A percentile compares a stretch with the other conserved stretches of the same genome.
phyloP scores from a whole-genome alignment of 2,113 vertebrate genomes.

The Panthera leo region DNA sequence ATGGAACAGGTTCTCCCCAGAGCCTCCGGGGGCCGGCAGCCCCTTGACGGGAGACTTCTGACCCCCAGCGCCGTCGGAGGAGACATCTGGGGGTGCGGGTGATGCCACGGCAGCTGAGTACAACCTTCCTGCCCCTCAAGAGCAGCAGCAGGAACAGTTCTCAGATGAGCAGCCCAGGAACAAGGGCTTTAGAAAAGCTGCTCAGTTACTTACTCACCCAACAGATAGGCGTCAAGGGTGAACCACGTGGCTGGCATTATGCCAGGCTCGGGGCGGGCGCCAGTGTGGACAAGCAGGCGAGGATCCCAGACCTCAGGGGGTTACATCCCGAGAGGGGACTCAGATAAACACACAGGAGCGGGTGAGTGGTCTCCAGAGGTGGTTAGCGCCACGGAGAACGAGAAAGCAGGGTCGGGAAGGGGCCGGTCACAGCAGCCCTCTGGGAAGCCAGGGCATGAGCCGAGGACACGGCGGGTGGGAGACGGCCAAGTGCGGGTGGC shows the following conservation, averaged over 20 bases:
- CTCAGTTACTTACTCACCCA: neutral
- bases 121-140: neutral
- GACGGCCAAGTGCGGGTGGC: neutral
- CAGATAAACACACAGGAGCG: neutral
- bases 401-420: neutral
- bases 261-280: neutral
- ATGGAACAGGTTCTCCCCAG: accelerated
- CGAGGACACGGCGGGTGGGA: neutral
- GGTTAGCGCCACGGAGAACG: neutral
- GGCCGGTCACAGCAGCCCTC: neutral
- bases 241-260: neutral
- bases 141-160: neutral
- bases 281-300: neutral
- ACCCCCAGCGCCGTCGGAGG: neutral
- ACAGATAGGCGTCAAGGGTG: neutral
- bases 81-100: neutral
- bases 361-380: neutral
- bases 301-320: neutral
- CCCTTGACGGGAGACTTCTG: neutral
- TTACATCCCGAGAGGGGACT: neutral
- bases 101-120: neutral
- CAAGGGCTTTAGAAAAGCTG: neutral
- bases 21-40: accelerated
- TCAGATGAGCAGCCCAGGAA: neutral
- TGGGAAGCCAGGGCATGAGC: neutral